Percentiles rank a stretch among this genome's conserved stretches.
Conservation (phyloP, 2,888 invertebrate species). For the Cremastinae sp. region DNA sequence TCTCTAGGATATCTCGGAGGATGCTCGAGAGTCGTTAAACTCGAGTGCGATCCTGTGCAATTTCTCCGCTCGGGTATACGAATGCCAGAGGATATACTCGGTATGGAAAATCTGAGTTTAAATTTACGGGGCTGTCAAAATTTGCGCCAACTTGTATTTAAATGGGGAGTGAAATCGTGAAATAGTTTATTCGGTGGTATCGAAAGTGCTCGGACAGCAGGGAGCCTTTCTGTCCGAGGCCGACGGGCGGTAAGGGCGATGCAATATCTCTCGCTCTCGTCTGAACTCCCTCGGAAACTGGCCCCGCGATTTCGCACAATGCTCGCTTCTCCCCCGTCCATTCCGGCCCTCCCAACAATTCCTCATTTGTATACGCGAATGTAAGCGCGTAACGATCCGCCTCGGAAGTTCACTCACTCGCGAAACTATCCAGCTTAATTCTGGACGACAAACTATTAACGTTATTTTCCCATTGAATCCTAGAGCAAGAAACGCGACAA, state of each 20-base stretch:
- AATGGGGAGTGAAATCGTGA: constrained; percentile 42
- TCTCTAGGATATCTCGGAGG: too few species aligned
- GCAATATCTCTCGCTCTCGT: constrained; percentile 19
- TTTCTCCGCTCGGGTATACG: too few species aligned
- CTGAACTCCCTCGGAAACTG: not conserved
- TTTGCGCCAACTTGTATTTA: constrained; percentile 10
- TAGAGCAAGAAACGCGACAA: not conserved
- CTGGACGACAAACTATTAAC: constrained; percentile 43
- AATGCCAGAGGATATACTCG: too few species aligned
- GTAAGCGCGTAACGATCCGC: constrained; percentile 10
- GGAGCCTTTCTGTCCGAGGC: constrained; percentile 22
- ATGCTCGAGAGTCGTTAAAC: too few species aligned
- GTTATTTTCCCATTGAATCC: constrained; percentile 34
- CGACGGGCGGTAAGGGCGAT: constrained; percentile 6
- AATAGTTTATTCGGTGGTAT: constrained; percentile 69
- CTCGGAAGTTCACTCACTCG: constrained; percentile 40
- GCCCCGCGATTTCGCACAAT: too few species aligned
- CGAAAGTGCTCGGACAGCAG: constrained; percentile 60
- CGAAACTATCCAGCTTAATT: constrained; percentile 54
- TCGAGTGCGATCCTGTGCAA: not conserved
- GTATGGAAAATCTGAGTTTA: not conserved
- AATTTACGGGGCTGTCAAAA: constrained; percentile 13
- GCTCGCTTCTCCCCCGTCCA: not conserved
- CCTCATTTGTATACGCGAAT: constrained; percentile 1
- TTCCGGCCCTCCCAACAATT: constrained; percentile 22